phyloP scores from a whole-genome alignment of 2,113 vertebrate genomes.

The Baryphthengus martii region DNA sequence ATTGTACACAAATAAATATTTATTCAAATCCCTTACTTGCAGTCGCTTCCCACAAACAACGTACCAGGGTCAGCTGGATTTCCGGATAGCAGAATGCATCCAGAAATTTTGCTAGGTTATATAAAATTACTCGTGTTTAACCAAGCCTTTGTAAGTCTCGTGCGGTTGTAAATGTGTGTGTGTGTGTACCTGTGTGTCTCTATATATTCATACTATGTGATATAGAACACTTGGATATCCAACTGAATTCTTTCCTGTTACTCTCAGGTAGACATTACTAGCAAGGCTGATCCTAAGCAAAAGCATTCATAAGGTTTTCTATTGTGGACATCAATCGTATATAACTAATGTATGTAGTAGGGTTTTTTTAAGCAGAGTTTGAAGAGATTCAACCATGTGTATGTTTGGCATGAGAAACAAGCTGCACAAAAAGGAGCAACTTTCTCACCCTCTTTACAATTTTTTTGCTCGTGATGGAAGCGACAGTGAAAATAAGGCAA shows the following conservation, averaged over 20 bases:
- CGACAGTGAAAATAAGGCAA: background rate
- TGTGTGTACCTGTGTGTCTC: background rate
- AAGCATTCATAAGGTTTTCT: background rate
- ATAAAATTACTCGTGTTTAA: background rate
- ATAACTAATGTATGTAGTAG: background rate
- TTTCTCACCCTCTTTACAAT: background rate
- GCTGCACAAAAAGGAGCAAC: background rate
- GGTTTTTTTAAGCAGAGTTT: background rate
- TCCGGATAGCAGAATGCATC: background rate
- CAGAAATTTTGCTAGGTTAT: background rate
- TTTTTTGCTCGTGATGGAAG: background rate
- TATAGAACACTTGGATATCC: background rate
- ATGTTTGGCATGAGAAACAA: background rate
- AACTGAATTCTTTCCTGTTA: background rate
- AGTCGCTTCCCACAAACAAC: background rate
- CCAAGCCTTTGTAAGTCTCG: background rate
- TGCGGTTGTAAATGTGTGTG: background rate
- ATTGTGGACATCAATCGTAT: background rate
- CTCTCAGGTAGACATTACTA: background rate
- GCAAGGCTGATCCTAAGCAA: background rate
- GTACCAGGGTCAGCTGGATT: background rate
- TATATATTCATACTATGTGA: background rate
- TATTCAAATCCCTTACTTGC: background rate
- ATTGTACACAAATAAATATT: slow-evolving; percentile 9
- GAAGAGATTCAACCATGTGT: background rate